Conservation (phyloP, 2,797 vertebrate genomes). For the Clarias fuscus region DNA sequence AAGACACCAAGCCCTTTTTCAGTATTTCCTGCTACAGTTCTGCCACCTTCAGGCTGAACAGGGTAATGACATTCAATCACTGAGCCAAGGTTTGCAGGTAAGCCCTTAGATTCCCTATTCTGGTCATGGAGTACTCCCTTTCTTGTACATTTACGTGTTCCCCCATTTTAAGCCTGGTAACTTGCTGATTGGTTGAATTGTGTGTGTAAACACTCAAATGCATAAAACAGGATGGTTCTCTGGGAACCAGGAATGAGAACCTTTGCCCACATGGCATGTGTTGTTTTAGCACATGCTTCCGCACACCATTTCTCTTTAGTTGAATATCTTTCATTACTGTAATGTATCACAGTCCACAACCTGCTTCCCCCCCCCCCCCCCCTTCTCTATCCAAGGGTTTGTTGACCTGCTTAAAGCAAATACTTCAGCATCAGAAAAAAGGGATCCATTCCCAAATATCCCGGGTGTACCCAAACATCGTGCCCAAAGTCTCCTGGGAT, state of each 20-base stretch:
- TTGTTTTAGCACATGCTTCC: neutral
- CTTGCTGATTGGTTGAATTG: neutral
- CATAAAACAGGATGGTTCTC: neutral
- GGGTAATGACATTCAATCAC: neutral
- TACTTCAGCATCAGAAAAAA: neutral
- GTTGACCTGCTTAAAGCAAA: neutral
- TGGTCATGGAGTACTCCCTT: neutral
- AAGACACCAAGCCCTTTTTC: constrained; percentile 17
- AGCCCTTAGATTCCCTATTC: neutral
- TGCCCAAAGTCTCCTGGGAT: too few species aligned
- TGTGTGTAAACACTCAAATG: neutral
- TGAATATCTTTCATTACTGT: neutral
- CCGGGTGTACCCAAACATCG: too few species aligned
- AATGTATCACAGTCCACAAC: neutral
- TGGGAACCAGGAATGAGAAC: neutral
- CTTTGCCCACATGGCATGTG: neutral
- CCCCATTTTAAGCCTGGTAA: neutral
- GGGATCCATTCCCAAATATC: neutral
- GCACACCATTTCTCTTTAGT: neutral
- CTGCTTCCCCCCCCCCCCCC: too few species aligned
- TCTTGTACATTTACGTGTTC: neutral
- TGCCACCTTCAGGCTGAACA: constrained; percentile 17
- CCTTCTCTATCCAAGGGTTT: neutral
- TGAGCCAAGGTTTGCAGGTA: neutral
- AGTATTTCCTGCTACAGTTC: neutral